Conservation (phyloP, 2,888 invertebrate genomes). For the Patella ulyssiponensis region DNA sequence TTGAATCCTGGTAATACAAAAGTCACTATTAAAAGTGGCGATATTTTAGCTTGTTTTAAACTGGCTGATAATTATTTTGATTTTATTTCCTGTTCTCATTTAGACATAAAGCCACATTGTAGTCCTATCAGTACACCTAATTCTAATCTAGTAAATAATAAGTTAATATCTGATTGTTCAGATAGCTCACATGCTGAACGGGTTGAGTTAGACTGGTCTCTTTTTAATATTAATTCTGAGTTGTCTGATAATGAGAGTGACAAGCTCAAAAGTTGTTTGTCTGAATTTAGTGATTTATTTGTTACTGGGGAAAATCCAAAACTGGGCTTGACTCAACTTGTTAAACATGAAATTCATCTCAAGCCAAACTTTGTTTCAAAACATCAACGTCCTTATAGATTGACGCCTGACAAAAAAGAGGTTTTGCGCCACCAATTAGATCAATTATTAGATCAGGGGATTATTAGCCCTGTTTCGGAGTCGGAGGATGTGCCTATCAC, state of each 20-base stretch:
- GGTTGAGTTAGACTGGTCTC: neutral
- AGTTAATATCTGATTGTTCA: too few relatives aligned
- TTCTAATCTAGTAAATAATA: too few relatives aligned
- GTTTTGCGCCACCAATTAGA: neutral
- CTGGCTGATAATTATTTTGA: neutral
- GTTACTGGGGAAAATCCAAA: neutral
- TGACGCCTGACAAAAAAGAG: neutral
- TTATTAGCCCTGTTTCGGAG: neutral
- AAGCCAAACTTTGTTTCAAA: neutral
- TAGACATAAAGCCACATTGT: neutral
- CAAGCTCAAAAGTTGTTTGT: neutral
- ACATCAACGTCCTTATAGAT: neutral
- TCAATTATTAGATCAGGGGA: slow-evolving; percentile 1
- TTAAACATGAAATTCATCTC: neutral
- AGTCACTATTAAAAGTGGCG: neutral
- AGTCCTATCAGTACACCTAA: too few relatives aligned
- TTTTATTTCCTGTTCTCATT: neutral
- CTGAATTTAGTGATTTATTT: slow-evolving; percentile 1
- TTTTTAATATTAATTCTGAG: neutral
- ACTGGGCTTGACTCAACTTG: neutral
- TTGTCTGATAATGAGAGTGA: neutral
- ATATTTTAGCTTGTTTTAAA: neutral
- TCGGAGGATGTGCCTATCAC: neutral
- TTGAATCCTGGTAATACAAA: slow-evolving; percentile 3
- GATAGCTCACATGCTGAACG: too few relatives aligned